Percentiles rank a stretch among this genome's conserved stretches.
These are phyloP conservation scores for Penaeus indicus DNA, from an alignment of 1,140 invertebrate genomes.

Conservation along the genomic window DNA sequence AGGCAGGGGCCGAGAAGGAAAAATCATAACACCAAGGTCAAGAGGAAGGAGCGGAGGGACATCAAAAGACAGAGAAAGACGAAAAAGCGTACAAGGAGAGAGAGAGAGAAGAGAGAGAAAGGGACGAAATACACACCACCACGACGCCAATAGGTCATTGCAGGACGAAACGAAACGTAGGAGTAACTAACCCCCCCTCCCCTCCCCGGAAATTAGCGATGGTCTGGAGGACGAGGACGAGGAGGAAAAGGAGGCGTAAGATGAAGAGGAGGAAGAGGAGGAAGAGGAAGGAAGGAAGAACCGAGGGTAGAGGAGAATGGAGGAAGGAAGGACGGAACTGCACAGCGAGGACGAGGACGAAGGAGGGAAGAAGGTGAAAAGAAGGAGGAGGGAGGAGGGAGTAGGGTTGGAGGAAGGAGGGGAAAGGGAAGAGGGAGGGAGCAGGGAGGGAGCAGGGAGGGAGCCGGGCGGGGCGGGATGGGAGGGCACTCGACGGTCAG, in stretches of 20 bases:
- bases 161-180: no score
- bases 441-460: neutral
- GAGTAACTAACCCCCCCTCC: no score
- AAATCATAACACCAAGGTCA: neutral
- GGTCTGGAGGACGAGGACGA: neutral
- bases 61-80: neutral
- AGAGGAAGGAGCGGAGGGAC: neutral
- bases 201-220: no score
- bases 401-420: neutral
- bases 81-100: no score
- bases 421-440: neutral
- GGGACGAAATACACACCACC: neutral
- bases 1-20: neutral
- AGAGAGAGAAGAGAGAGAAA: slow-evolving; percentile 8
- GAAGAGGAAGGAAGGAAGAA: neutral
- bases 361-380: neutral
- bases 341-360: neutral
- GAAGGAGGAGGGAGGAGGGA: neutral
- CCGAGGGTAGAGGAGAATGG: neutral
- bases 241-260: neutral
- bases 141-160: no score
- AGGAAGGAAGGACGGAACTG: neutral
- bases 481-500: neutral
- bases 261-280: neutral
- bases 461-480: neutral